phyloP scores from a whole-genome alignment of 2,888 invertebrate species.

The Heliconius cydno region DNA sequence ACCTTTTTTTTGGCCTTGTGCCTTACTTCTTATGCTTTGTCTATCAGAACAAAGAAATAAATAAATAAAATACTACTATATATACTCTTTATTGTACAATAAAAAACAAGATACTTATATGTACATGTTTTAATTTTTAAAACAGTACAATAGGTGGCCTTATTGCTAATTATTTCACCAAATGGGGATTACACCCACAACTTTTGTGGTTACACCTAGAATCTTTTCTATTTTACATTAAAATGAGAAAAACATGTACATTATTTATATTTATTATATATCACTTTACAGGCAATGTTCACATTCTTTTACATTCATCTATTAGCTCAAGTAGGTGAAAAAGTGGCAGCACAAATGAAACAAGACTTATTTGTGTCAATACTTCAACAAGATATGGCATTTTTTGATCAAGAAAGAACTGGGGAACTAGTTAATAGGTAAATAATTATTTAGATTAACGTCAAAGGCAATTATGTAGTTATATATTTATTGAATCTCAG shows the following conservation, averaged over 20 bases:
- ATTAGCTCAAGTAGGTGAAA: conserved; percentile 94
- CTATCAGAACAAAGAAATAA: too few relatives aligned
- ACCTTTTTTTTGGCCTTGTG: background rate
- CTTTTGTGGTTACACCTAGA: too few relatives aligned
- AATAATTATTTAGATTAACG: too few relatives aligned
- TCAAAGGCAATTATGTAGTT: too few relatives aligned
- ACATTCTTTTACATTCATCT: conserved; percentile 96
- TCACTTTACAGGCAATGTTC: conserved; percentile 87
- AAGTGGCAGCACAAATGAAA: conserved; percentile 91
- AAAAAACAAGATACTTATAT: too few relatives aligned
- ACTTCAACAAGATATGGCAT: conserved; percentile 92
- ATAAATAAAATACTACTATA: too few relatives aligned
- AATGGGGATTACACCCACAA: background rate
- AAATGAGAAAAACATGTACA: background rate
- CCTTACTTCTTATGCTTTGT: too few relatives aligned
- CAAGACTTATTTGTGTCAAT: conserved; percentile 92
- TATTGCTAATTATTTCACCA: too few relatives aligned
- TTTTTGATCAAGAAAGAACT: conserved; percentile 95
- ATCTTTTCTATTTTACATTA: background rate
- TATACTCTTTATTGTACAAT: too few relatives aligned
- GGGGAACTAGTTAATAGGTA: conserved; percentile 96
- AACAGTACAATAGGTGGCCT: too few relatives aligned
- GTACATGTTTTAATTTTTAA: too few relatives aligned
- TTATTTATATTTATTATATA: background rate
- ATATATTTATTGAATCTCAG: too few relatives aligned